Base-by-base conservation (phyloP, 1,140 invertebrate species). In the Nymphalis io region DNA sequence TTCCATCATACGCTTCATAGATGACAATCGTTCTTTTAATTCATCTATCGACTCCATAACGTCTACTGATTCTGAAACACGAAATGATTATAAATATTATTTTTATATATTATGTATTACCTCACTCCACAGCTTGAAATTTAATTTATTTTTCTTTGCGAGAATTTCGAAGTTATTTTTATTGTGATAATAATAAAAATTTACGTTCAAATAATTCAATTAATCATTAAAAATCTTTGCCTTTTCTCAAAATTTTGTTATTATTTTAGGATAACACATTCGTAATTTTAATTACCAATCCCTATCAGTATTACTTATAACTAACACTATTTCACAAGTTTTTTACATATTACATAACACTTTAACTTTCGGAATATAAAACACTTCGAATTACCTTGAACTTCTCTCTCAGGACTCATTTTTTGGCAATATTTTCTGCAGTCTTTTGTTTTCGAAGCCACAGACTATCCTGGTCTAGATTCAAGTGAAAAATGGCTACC, bases 1-100 rank as follows among this genome's bases (percentile, higher is more conserved):
- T 57, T 95, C 95, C 94, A 97, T 96, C 78, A 96, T 85, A 58
- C 93, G 92, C 78, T 96, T 97, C 95, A 97, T 96, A 18, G 95
- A 94, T 3, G 95, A 94, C 11, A 97, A 82, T 57, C 95, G 93
- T 72, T 95, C 94, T 53, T 95, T 94, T 20, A 97, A 81, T 70
- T 96, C 96, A 75, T 97, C 96, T 27, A 97, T 96, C 0, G 95
- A 95, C 83, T 96, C 95, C 13, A 93, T 87, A 12, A 95, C 92
- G 55, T 95, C 94, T 48, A 94, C 93, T 73, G 71, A 74, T 13
- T 81, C 88, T 90, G 83, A 12, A 85, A 82, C 8, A 64, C 65
- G 33, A 71, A 60, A 60, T 69, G 12, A 0, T 33, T n/a, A 4
- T 44, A 13, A 44, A 12, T n/a, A 11, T 3, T 48, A 20, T 16